Evolutionary conservation across 2,797 vertebrate species (phyloP), one percentile per base, ranked within the genome.

Genomic region (Protosalanx chinensis): DNA sequence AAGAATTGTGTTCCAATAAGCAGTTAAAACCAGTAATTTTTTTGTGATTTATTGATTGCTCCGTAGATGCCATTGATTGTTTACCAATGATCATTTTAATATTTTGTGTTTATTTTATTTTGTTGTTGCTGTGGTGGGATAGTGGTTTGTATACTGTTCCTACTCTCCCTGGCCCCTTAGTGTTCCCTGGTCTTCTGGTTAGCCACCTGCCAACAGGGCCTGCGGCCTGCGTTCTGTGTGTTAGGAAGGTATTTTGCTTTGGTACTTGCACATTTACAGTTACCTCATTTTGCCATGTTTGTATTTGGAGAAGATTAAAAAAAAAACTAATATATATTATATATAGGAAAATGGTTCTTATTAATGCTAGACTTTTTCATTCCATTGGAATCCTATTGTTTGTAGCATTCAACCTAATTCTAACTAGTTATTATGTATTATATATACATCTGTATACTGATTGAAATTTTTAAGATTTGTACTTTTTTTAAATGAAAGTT

Each of bases 401-500:
- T 98, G 96, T 99, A 98, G 97, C 97, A 97, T 97, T 97, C 97
- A 97, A 97, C 96, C 97, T 95, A 94, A 56, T 56, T 56, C 15
- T 93, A 91, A 96, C 95, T 98, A 97, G 96, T 95, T 95, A 86
- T 94, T 95, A 95, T 98, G 95, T 97, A 98, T 95, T 96, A 98
- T 98, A 97, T 96, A 97, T 95, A 93, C 92, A 97, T 98, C 95
- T 98, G 97, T 98, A 98, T 97, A 99, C 96, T 95, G 96, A 98
- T 96, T 96, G 95, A 98, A 97, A 97, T 99, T 99, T 99, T 98
- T 98, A 98, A 99, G 95, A 98, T 99, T 98, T 99, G 97, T 99
- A 99, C 98, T 98, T 98, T 99, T 99, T 98, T 98, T 98, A 99
- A 98, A 98, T 97, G 96, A 98, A 98, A 98, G 95, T 98, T 98